phyloP scores from a whole-genome alignment of 2,888 invertebrate genomes.

The Melipona bicolor region DNA sequence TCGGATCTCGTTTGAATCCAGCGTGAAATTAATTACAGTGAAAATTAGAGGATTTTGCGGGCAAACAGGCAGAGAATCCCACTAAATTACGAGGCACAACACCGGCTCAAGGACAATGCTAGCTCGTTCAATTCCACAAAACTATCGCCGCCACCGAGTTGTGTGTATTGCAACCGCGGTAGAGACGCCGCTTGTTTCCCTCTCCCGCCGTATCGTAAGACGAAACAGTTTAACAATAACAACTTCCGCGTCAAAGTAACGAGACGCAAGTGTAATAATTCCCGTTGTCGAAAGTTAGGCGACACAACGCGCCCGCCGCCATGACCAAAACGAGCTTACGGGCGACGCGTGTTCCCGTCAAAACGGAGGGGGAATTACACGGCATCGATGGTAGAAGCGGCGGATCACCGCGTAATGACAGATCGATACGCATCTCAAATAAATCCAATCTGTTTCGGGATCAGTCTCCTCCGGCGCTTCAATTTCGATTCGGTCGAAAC shows the following conservation, averaged over 20 bases:
- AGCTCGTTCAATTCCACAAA: constrained; percentile 18
- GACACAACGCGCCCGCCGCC: not conserved
- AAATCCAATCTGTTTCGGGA: constrained; percentile 64
- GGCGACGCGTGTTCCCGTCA: constrained; percentile 4
- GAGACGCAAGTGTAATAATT: constrained; percentile 38
- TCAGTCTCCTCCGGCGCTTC: constrained; percentile 59
- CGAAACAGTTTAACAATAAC: constrained; percentile 38
- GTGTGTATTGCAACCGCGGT: not conserved
- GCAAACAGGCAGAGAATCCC: not conserved
- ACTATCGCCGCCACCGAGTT: constrained; percentile 26
- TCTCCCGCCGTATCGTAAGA: not conserved
- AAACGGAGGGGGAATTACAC: constrained; percentile 18
- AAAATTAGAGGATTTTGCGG: not conserved
- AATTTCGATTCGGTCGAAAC: constrained; percentile 68
- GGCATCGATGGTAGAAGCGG: not conserved
- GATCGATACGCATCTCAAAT: constrained; percentile 55
- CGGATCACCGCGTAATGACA: constrained; percentile 26
- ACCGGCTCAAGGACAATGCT: not conserved
- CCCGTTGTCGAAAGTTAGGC: constrained; percentile 34
- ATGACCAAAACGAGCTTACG: not conserved
- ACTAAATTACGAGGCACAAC: not conserved
- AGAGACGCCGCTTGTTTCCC: not conserved
- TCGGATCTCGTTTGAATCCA: not conserved
- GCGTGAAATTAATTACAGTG: not conserved
- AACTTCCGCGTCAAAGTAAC: constrained; percentile 36